Conservation (phyloP, 1,140 invertebrate genomes). For the Prorops nasuta region DNA sequence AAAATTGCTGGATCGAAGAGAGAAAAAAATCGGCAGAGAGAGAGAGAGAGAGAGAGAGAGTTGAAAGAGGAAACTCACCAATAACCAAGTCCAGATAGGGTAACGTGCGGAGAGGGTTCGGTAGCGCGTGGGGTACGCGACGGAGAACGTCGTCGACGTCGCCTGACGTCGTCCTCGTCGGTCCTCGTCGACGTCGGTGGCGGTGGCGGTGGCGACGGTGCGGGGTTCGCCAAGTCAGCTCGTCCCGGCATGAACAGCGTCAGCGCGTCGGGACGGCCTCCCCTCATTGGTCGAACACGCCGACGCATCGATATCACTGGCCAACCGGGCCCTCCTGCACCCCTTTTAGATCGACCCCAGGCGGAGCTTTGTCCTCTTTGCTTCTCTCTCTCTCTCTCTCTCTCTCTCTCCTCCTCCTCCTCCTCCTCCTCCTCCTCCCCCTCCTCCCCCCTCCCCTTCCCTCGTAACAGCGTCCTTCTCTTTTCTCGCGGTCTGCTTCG, state of each 20-base stretch:
- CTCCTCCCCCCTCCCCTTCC: not conserved
- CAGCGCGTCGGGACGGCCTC: conserved; percentile 24
- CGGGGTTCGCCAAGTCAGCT: not conserved
- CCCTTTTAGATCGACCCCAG: conserved; percentile 46
- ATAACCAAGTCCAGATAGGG: conserved; percentile 56
- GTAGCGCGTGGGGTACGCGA: conserved; percentile 45
- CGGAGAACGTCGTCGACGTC: conserved; percentile 51
- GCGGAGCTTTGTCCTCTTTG: conserved; percentile 38
- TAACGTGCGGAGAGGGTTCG: conserved; percentile 44
- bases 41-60: not conserved
- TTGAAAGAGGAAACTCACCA: conserved; percentile 44
- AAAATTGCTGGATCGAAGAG: not conserved
- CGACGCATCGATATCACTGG: conserved; percentile 50
- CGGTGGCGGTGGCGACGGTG: conserved; percentile 12
- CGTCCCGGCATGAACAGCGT: conserved; percentile 18
- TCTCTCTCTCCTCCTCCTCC: not conserved
- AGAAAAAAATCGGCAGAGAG: not conserved
- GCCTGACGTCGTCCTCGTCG: conserved; percentile 27
- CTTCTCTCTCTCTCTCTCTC: not conserved
- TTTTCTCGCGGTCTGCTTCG: conserved; percentile 12
- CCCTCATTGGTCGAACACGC: conserved; percentile 32
- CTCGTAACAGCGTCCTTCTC: not conserved
- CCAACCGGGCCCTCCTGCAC: conserved; percentile 37
- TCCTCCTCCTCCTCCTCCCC: not conserved
- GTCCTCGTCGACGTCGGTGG: conserved; percentile 22